Conservation (phyloP, 2,888 invertebrate species). For the Suillia variegata region DNA sequence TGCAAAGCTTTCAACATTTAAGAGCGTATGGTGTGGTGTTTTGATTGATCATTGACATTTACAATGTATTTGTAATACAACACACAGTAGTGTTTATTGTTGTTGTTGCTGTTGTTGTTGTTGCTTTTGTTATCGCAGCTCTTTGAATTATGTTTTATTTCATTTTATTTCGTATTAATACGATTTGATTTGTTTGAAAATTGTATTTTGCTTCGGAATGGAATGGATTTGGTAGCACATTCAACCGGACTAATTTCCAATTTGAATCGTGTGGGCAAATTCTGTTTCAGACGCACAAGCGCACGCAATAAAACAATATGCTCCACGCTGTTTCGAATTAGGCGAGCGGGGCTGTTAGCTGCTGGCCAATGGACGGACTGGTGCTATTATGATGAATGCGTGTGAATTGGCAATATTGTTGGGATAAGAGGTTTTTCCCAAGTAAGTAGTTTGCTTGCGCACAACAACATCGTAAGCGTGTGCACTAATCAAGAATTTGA, state of each 20-base stretch:
- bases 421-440: background rate
- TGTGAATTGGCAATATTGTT: background rate
- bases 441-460: background rate
- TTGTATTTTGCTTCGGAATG: background rate
- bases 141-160: background rate
- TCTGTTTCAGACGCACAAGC: constrained; percentile 16
- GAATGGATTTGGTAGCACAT: background rate
- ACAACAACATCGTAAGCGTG: too few relatives aligned
- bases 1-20: background rate
- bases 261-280: background rate
- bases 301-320: constrained; percentile 47
- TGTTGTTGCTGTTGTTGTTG: background rate
- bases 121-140: background rate
- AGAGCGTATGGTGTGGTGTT: constrained; percentile 29
- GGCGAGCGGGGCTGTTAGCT: too few relatives aligned
- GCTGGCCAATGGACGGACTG: background rate
- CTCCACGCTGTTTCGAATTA: constrained; percentile 9
- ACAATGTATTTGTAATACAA: constrained; percentile 43
- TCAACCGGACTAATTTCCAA: too few relatives aligned
- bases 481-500: too few relatives aligned
- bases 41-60: constrained; percentile 58
- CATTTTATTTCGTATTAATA: too few relatives aligned
- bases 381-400: background rate
- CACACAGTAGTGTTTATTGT: too few relatives aligned
- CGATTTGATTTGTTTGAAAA: background rate